phyloP scores from a whole-genome alignment of 2,888 invertebrate species.

The Drosophila melanocephala region DNA sequence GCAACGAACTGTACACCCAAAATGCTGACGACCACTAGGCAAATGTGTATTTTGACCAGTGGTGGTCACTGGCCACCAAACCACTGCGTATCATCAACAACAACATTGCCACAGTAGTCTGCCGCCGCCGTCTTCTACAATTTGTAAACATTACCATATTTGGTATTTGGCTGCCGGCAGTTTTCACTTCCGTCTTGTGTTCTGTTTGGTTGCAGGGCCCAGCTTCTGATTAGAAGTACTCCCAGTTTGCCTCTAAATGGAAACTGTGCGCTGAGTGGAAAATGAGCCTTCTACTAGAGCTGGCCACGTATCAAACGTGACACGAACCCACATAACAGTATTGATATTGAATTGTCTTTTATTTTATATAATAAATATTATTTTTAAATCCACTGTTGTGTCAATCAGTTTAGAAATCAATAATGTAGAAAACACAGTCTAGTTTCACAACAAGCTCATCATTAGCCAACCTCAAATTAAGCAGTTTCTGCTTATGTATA shows the following conservation, averaged over 20 bases:
- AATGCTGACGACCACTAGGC: conserved; percentile 53
- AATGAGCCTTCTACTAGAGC: conserved; percentile 10
- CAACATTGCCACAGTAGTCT: conserved; percentile 11
- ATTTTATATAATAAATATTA: neutral
- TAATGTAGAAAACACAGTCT: neutral
- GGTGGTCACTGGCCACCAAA: conserved; percentile 49
- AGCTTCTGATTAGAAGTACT: conserved; percentile 9
- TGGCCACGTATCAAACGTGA: neutral
- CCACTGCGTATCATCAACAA: conserved; percentile 37
- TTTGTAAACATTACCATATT: conserved; percentile 84
- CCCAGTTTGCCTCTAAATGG: conserved; percentile 25
- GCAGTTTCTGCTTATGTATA: neutral
- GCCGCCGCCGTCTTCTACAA: conserved; percentile 70
- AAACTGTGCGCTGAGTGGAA: conserved; percentile 15
- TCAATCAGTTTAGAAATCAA: neutral
- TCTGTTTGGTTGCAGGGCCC: conserved; percentile 27
- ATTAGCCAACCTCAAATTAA: neutral
- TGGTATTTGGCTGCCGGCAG: conserved; percentile 62
- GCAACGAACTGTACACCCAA: conserved; percentile 18
- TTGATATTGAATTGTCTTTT: neutral
- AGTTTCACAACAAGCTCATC: neutral
- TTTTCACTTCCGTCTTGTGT: conserved; percentile 60
- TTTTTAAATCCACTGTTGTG: neutral
- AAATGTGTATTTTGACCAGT: conserved; percentile 59
- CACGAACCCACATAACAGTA: neutral